Evolutionary conservation across 2,797 vertebrate genomes (phyloP).

Genomic region (Enteromius mattozi): DNA sequence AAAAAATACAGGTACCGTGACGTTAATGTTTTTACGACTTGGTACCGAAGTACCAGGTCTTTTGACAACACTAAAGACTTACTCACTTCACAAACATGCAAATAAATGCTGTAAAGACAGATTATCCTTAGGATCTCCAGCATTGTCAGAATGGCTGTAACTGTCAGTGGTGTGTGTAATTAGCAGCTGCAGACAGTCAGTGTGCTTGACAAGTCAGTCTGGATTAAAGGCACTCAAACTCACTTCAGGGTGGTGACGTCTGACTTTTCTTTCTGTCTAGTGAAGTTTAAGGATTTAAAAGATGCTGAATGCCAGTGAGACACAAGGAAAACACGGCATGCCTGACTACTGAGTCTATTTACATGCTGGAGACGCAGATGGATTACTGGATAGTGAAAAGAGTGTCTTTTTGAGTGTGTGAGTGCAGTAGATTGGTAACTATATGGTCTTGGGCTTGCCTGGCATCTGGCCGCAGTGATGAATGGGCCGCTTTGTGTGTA

Average conservation of each 20-base stretch:
- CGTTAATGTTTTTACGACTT: no score
- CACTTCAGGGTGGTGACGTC: background rate
- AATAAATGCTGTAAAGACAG: background rate
- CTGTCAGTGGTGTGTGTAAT: background rate
- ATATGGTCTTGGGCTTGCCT: slow-evolving; percentile 38
- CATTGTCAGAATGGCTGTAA: background rate
- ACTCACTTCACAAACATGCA: background rate
- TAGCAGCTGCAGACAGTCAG: background rate
- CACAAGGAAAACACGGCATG: background rate
- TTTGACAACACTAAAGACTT: no score
- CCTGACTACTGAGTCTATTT: slow-evolving; percentile 10
- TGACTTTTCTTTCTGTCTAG: background rate
- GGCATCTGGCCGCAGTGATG: slow-evolving; percentile 46
- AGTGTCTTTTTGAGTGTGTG: slow-evolving; percentile 27
- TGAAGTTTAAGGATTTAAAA: background rate
- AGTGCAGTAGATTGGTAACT: slow-evolving; percentile 21
- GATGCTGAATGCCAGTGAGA: background rate
- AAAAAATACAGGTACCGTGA: no score
- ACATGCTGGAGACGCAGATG: background rate
- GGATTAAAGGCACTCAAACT: background rate
- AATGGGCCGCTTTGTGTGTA: slow-evolving; percentile 55
- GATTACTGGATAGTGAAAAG: background rate
- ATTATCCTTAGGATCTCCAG: background rate
- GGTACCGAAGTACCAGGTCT: no score
- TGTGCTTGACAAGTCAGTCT: background rate